Evolutionary conservation across 2,113 vertebrate genomes (phyloP).

Genomic region (Miniopterus natalensis): DNA sequence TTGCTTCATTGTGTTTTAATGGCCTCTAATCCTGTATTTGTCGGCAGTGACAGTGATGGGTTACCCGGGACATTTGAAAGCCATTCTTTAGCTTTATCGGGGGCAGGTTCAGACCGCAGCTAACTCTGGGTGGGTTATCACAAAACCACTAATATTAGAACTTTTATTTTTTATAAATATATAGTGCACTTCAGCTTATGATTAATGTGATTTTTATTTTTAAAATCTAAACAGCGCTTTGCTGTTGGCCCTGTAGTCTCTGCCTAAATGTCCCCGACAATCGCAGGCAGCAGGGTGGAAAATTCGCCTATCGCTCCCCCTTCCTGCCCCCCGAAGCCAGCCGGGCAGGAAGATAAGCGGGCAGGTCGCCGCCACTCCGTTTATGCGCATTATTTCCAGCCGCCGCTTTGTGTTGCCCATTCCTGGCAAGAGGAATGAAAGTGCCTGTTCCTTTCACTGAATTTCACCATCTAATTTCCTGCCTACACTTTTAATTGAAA

Average conservation of each 20-base stretch:
- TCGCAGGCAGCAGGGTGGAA: conserved; percentile 57
- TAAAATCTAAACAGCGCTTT: background rate
- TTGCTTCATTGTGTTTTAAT: background rate
- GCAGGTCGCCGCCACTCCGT: background rate
- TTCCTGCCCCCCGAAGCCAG: conserved; percentile 3
- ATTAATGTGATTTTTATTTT: background rate
- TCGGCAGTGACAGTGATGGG: background rate
- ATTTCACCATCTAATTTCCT: conserved; percentile 69
- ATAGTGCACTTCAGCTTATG: background rate
- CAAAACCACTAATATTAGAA: background rate
- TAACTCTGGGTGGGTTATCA: background rate
- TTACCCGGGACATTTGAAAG: background rate
- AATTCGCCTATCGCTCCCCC: conserved; percentile 40
- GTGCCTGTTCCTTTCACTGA: conserved; percentile 41
- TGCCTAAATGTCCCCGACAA: background rate
- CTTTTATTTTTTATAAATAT: background rate
- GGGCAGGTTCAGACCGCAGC: background rate
- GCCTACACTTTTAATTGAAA: conserved; percentile 54
- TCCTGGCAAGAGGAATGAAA: conserved; percentile 31
- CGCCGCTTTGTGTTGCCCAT: background rate
- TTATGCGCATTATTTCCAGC: background rate
- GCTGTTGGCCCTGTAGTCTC: background rate
- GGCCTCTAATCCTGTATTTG: background rate
- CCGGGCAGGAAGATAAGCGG: conserved; percentile 73
- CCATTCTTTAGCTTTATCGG: background rate